Percentiles rank a stretch among this genome's conserved stretches.
phyloP scores from a whole-genome alignment of 2,888 invertebrate genomes.

The Rhaphigaster nebulosa region DNA sequence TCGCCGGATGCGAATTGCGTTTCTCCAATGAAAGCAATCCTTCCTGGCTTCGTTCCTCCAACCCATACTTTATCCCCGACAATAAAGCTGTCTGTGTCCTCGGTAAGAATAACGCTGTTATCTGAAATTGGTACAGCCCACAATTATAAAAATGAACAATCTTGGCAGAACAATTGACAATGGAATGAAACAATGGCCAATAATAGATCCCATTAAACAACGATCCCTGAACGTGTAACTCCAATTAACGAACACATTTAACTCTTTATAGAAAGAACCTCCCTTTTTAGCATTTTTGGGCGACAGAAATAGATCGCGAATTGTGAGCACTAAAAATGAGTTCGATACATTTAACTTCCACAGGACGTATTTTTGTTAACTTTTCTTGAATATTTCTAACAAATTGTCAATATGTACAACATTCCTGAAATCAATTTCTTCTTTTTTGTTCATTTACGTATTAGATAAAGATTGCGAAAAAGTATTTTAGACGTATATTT shows the following conservation, averaged over 20 bases:
- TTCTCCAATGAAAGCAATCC: slow-evolving; percentile 93
- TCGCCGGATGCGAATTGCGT: slow-evolving; percentile 98
- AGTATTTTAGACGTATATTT: too few species aligned
- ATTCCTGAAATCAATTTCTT: not conserved
- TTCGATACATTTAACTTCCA: not conserved
- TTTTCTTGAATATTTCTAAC: too few species aligned
- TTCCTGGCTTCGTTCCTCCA: slow-evolving; percentile 90
- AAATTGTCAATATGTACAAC: too few species aligned
- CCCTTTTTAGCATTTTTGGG: not conserved
- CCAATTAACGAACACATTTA: slow-evolving; percentile 6
- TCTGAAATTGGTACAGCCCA: slow-evolving; percentile 73
- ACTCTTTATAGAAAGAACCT: not conserved
- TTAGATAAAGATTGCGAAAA: too few species aligned
- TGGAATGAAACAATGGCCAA: slow-evolving; percentile 35
- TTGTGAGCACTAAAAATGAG: not conserved
- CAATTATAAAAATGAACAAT: slow-evolving; percentile 9
- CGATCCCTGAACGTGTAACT: not conserved
- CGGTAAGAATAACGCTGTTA: slow-evolving; percentile 86
- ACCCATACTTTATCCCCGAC: slow-evolving; percentile 97
- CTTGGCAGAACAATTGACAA: slow-evolving; percentile 10
- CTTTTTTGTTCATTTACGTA: too few species aligned
- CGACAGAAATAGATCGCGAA: not conserved
- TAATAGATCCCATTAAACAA: slow-evolving; percentile 35
- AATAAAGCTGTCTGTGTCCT: slow-evolving; percentile 94
- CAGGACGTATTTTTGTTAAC: not conserved